Conservation (phyloP, 2,797 vertebrate species). For the Esox masquinongy region DNA sequence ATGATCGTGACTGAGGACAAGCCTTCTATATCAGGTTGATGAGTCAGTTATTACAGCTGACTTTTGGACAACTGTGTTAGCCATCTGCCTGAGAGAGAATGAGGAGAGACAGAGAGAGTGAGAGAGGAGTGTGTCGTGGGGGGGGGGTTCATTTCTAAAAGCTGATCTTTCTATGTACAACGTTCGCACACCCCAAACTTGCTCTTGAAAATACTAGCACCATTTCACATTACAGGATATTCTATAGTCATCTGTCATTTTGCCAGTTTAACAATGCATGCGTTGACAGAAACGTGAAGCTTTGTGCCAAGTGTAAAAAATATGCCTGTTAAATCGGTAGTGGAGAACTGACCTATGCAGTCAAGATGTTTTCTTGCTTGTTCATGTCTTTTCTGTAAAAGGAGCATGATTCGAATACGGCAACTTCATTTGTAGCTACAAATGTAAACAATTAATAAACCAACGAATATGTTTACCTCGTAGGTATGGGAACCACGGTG, state of each 20-base stretch:
- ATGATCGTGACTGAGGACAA: slow-evolving; percentile 26
- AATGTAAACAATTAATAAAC: background rate
- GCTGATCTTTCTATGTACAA: background rate
- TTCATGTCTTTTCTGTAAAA: background rate
- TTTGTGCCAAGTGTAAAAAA: background rate
- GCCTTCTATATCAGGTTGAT: background rate
- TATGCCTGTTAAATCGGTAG: background rate
- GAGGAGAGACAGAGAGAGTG: background rate
- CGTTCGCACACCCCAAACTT: background rate
- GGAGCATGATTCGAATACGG: background rate
- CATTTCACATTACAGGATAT: background rate
- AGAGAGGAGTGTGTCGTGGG: background rate
- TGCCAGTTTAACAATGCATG: background rate
- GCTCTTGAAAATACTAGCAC: slow-evolving; percentile 6
- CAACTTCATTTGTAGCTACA: background rate
- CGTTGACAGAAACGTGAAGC: background rate
- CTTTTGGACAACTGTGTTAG: slow-evolving; percentile 31
- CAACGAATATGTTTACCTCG: slow-evolving; percentile 5
- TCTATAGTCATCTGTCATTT: background rate
- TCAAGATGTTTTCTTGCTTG: background rate
- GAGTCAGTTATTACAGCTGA: slow-evolving; percentile 26
- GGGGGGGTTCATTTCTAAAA: background rate
- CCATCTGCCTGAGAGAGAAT: slow-evolving; percentile 19
- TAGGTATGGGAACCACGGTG: slow-evolving; percentile 84
- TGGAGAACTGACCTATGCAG: background rate